A percentile compares a stretch with the other conserved stretches of the same genome.
phyloP scores from a whole-genome alignment of 2,113 vertebrate species.

The Atrichornis clamosus region DNA sequence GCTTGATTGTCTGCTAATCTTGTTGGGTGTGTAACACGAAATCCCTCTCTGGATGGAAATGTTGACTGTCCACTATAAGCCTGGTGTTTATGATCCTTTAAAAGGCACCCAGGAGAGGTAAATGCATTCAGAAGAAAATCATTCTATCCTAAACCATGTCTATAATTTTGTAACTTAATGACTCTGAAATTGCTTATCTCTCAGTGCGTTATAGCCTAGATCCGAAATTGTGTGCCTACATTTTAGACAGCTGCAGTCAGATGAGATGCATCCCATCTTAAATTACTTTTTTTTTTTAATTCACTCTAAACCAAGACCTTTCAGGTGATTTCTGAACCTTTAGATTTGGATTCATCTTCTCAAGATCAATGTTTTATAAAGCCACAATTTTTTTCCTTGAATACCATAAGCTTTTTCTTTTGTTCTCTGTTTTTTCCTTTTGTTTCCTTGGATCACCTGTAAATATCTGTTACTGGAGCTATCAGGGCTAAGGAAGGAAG shows the following conservation, averaged over 20 bases:
- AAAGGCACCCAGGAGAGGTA: neutral
- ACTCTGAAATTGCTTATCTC: neutral
- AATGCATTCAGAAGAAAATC: neutral
- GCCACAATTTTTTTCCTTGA: neutral
- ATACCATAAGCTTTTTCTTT: fast-evolving
- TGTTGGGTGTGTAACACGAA: neutral
- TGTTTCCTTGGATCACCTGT: neutral
- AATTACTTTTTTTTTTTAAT: neutral
- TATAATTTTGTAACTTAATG: neutral
- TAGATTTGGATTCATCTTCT: neutral
- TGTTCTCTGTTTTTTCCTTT: neutral
- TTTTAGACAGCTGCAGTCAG: neutral
- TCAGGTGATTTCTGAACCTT: neutral
- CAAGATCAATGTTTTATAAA: neutral
- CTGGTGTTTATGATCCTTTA: neutral
- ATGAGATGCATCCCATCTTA: neutral
- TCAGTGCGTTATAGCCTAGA: neutral
- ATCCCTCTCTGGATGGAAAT: neutral
- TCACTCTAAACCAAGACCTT: neutral
- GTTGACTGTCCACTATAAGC: neutral
- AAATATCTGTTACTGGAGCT: neutral
- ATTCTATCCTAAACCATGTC: neutral
- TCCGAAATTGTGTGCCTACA: neutral
- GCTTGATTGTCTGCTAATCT: neutral
- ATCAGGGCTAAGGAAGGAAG: neutral